These are phyloP conservation scores for Zootoca vivipara DNA, from an alignment of 2,113 vertebrate genomes.

Conservation along the genomic window DNA sequence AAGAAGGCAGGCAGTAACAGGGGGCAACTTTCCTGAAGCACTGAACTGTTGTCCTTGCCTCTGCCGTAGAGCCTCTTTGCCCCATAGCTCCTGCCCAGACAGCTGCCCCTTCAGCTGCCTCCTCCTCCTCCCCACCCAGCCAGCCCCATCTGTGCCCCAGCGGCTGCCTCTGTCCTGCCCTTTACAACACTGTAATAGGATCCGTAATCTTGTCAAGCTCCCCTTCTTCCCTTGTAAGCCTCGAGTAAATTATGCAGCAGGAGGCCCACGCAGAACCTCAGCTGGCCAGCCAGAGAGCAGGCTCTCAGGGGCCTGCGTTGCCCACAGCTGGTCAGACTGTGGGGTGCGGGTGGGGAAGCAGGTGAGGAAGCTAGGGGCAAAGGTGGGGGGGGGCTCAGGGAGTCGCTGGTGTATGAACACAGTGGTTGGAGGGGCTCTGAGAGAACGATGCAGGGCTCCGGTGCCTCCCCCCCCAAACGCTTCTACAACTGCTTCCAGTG, in stretches of 20 bases:
- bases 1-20: too few species aligned
- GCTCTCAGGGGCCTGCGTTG: too few species aligned
- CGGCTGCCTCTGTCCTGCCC: background rate
- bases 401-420: too few species aligned
- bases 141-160: background rate
- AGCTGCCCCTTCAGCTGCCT: background rate
- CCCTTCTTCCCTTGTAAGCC: background rate
- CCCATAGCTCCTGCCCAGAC: background rate
- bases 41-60: too few species aligned
- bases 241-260: background rate
- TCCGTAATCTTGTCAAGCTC: background rate
- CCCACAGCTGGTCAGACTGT: background rate
- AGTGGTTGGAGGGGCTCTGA: background rate
- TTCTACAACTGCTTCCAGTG: too few species aligned
- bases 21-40: too few species aligned
- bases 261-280: background rate
- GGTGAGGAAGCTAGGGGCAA: background rate
- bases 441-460: too few species aligned
- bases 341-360: background rate
- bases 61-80: background rate
- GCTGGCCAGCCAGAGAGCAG: background rate
- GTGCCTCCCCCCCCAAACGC: background rate
- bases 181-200: background rate
- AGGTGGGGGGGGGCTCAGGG: too few species aligned
- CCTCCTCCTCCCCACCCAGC: background rate